Conservation (phyloP, 2,113 vertebrate species). For the Plecturocebus donacophilus region DNA sequence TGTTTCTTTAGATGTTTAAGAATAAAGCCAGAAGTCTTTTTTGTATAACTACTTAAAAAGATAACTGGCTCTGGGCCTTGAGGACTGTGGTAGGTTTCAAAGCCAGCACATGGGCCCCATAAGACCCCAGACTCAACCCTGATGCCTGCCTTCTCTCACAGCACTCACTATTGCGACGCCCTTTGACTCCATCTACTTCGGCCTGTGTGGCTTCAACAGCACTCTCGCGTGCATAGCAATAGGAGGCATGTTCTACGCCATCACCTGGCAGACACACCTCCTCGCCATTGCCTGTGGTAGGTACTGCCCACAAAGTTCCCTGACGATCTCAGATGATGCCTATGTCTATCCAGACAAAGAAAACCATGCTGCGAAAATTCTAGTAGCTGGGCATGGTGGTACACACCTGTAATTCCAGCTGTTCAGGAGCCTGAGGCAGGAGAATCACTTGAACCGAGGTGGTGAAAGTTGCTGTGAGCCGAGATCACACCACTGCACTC, state of each 20-base stretch:
- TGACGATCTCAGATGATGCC: not conserved
- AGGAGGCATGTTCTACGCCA: conserved; percentile 93
- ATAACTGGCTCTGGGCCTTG: not conserved
- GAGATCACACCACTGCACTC: no score
- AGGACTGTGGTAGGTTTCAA: not conserved
- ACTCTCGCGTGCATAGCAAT: conserved; percentile 91
- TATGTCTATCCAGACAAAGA: rapidly evolving
- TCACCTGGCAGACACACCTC: conserved; percentile 93
- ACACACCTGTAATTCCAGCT: no score
- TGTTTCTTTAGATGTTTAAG: not conserved
- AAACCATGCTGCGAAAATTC: not conserved
- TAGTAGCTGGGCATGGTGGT: no score
- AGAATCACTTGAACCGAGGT: no score
- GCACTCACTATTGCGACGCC: conserved; percentile 90
- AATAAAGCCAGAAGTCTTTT: not conserved
- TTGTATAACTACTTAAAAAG: not conserved
- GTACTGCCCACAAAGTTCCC: not conserved
- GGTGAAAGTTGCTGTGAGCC: no score
- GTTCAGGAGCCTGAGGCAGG: no score
- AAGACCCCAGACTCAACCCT: rapidly evolving
- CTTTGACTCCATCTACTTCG: conserved; percentile 90
- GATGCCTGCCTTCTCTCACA: conserved; percentile 55
- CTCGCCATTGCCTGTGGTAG: conserved; percentile 91
- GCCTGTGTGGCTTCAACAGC: conserved; percentile 93
- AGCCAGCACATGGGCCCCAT: rapidly evolving